A percentile compares a stretch with the other conserved stretches of the same genome.
Evolutionary conservation across 2,888 invertebrate genomes (phyloP).

Genomic region (Cheilosia vulpina): DNA sequence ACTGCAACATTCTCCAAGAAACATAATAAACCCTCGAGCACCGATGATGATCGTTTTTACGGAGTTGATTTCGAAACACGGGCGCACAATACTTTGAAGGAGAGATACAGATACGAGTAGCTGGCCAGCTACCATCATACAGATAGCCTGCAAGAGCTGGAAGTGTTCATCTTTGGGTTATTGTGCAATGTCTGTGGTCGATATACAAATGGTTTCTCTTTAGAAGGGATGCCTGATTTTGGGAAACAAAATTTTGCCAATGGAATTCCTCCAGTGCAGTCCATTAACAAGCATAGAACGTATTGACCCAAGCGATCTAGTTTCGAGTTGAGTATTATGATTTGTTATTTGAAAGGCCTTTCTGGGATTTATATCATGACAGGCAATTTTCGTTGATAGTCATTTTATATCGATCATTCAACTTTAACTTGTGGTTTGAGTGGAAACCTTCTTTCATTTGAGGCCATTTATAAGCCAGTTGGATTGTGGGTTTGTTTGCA

Average conservation of each 20-base stretch:
- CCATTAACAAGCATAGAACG: not conserved
- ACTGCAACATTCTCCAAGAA: conserved; percentile 3
- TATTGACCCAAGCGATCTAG: not conserved
- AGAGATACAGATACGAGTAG: not conserved
- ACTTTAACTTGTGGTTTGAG: too few species aligned
- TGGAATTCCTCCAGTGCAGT: not conserved
- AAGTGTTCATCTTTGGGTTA: not conserved
- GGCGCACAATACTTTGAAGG: not conserved
- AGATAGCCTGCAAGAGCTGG: too few species aligned
- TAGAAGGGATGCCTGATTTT: not conserved
- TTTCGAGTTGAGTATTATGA: not conserved
- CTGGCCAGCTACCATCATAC: too few species aligned
- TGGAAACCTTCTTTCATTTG: too few species aligned
- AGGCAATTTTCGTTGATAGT: too few species aligned
- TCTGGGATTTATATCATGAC: too few species aligned
- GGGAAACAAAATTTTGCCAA: not conserved
- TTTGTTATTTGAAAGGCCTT: too few species aligned
- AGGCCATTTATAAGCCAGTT: too few species aligned
- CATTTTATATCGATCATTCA: too few species aligned
- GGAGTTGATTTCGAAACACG: not conserved
- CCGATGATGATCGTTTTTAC: conserved; percentile 9
- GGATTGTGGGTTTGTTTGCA: too few species aligned
- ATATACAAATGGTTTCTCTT: conserved; percentile 1
- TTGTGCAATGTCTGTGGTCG: not conserved
- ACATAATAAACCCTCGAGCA: conserved; percentile 15